phyloP scores from a whole-genome alignment of 2,113 vertebrate species.

The Chrysochloris asiatica region DNA sequence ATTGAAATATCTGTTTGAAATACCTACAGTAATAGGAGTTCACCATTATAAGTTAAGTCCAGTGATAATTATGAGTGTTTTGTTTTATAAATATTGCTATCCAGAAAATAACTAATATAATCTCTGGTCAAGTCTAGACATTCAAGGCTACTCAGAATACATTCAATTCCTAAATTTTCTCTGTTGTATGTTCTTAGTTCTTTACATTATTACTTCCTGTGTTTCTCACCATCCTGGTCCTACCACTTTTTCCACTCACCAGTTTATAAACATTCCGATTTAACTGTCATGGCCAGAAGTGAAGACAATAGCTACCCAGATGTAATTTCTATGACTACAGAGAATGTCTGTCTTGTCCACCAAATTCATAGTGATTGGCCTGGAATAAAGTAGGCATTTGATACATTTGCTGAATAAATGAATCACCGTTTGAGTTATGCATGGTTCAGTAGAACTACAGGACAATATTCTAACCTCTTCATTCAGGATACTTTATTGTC shows the following conservation, averaged over 20 bases:
- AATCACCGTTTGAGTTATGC: background rate
- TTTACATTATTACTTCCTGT: background rate
- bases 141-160: background rate
- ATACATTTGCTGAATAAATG: background rate
- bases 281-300: background rate
- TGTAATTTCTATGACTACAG: background rate
- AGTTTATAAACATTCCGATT: background rate
- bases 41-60: background rate
- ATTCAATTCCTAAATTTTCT: background rate
- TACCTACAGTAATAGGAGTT: background rate
- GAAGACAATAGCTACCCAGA: background rate
- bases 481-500: background rate
- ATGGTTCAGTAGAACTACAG: background rate
- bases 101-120: background rate
- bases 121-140: background rate
- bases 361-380: background rate
- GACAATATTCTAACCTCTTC: background rate
- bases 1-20: background rate
- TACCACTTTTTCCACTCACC: background rate
- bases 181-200: background rate
- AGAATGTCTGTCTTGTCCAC: background rate
- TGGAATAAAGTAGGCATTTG: background rate
- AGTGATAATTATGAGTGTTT: background rate
- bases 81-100: too few species aligned
- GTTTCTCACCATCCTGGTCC: background rate